Base-by-base conservation (phyloP, 1,140 invertebrate species). In the Bombus soroeensis region DNA sequence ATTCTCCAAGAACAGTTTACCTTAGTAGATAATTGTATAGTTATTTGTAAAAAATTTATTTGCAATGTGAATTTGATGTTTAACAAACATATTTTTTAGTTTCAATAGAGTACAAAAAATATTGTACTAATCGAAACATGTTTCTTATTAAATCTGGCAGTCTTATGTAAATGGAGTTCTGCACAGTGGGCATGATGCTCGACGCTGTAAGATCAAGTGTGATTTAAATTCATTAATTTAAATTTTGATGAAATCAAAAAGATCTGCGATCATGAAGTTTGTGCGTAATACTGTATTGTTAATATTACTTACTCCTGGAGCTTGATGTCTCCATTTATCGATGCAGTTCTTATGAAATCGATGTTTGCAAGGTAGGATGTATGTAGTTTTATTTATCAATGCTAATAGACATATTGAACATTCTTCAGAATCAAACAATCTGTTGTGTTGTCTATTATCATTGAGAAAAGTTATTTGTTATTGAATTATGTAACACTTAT, bases 281-380 rank as follows among this genome's bases (percentile, higher is more conserved):
- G 9, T 13, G 47, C 18, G 6, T 66, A 66, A 37, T 37, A 39
- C 13, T 43, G 37, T 75, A n/a, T 39, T 6, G 34, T 10, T n/a
- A 13, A 25, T 47, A 37, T 34, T 2, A 73, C 53, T 86, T 90
- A 91, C 89, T 66, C 72, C 59, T 41, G 34, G 18, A 43, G 87
- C 76, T 62, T 87, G 66, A 22, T 34, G 18, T 47, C 57, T 76
- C 91, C 89, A 92, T 47, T 86, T 15, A 59, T 81, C 62, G 25
- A 92, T 91, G 72, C 92, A 92, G 0, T 13, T 62, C 25, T 76
- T 79, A 81, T 93, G 92, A 88, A 93, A 93, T 2, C 37, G 34
- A 79, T 93, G 92, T 6, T 28, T 47, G 57, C 92, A 92, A 43
- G 64, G 81, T 10, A 62, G 32, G 15, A 86, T 32, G 80, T 47